These are phyloP conservation scores for Hyles lineata DNA, from an alignment of 2,888 invertebrate genomes.

Conservation along the genomic window DNA sequence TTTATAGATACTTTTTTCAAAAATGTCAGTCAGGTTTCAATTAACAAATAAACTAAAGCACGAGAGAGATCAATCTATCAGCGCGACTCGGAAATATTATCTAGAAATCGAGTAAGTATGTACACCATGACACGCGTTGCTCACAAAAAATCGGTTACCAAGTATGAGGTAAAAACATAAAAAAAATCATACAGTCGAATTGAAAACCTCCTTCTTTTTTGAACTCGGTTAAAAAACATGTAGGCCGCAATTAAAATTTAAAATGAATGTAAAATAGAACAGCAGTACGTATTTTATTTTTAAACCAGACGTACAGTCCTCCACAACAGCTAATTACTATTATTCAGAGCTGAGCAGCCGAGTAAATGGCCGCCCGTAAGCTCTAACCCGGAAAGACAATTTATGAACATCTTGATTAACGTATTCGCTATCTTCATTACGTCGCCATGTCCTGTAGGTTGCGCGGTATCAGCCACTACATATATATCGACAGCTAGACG, in stretches of 20 bases:
- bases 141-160: no score
- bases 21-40: no score
- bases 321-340: background rate
- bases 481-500: slow-evolving; percentile 50
- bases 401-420: slow-evolving; percentile 72
- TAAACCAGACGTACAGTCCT: background rate
- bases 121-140: no score
- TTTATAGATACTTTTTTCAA: no score
- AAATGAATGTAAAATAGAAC: background rate
- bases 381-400: slow-evolving; percentile 43
- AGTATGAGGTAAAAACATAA: no score
- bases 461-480: slow-evolving; percentile 3
- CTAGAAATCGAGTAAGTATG: no score
- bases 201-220: no score
- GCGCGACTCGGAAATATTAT: no score
- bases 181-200: no score
- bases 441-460: slow-evolving; percentile 7
- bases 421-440: slow-evolving; percentile 46
- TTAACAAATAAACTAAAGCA: no score
- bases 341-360: background rate
- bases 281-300: background rate
- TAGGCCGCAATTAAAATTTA: background rate
- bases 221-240: no score
- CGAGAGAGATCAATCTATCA: no score
- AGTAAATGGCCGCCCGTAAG: background rate